A percentile compares a stretch with the other conserved stretches of the same genome.
These are phyloP conservation scores for Entomyzon cyanotis DNA, from an alignment of 2,113 vertebrate genomes.

Conservation along the genomic window DNA sequence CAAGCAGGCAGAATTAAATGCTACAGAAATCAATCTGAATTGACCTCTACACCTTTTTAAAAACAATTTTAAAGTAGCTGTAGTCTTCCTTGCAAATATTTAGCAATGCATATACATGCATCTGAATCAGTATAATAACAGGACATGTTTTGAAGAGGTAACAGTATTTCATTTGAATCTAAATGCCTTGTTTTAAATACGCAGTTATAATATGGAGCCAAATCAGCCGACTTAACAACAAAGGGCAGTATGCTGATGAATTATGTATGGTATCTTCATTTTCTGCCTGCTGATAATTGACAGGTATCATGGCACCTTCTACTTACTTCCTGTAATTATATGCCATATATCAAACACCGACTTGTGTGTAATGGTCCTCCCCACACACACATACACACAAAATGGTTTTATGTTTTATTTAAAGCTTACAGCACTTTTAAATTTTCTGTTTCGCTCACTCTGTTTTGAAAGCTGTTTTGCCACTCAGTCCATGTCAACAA, in stretches of 20 bases:
- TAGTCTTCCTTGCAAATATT: neutral
- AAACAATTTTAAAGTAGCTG: neutral
- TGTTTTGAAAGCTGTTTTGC: constrained; percentile 51
- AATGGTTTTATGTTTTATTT: constrained; percentile 78
- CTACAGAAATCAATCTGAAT: neutral
- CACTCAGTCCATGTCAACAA: constrained; percentile 43
- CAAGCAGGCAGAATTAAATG: neutral
- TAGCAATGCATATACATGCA: neutral
- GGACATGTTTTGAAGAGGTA: constrained; percentile 20
- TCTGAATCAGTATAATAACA: neutral
- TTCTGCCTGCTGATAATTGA: constrained; percentile 78
- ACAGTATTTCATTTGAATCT: constrained; percentile 55
- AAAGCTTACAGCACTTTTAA: constrained; percentile 55
- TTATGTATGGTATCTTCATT: constrained; percentile 81
- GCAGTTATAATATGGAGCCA: constrained; percentile 59
- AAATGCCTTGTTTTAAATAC: constrained; percentile 71
- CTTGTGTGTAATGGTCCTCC: constrained; percentile 25
- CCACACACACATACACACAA: neutral
- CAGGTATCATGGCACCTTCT: constrained; percentile 78
- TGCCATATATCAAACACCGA: constrained; percentile 64
- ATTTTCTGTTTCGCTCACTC: constrained; percentile 34
- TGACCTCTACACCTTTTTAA: neutral
- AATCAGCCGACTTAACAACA: constrained; percentile 71
- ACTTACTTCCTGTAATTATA: constrained; percentile 75
- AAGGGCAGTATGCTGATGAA: constrained; percentile 73